A percentile compares a stretch with the other conserved stretches of the same genome.
Evolutionary conservation across 2,113 vertebrate species (phyloP).

Genomic region (Ginglymostoma cirratum): DNA sequence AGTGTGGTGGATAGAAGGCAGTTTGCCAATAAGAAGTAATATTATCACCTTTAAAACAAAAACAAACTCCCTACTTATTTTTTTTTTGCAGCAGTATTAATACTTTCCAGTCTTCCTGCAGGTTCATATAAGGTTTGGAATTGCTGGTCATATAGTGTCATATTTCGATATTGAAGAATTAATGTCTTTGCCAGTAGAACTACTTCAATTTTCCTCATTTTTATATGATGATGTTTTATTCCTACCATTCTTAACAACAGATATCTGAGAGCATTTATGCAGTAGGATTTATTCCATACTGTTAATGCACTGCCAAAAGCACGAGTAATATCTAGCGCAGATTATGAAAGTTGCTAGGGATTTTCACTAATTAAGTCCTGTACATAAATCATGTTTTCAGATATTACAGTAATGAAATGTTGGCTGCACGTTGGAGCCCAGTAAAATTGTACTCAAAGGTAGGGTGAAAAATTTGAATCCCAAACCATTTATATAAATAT

Average conservation of each 20-base stretch:
- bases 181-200: background rate
- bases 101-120: background rate
- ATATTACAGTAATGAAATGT: background rate
- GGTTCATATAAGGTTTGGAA: background rate
- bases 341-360: conserved; percentile 20
- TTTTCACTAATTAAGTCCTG: background rate
- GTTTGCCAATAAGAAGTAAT: background rate
- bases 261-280: background rate
- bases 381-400: background rate
- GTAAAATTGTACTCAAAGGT: conserved; percentile 12
- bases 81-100: background rate
- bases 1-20: background rate
- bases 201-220: background rate
- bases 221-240: background rate
- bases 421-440: background rate
- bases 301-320: background rate
- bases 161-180: background rate
- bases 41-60: background rate
- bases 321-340: background rate
- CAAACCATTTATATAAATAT: background rate
- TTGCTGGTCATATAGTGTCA: background rate
- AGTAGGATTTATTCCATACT: background rate
- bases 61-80: background rate
- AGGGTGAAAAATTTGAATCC: background rate
- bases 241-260: background rate